Conservation (phyloP, 1,140 invertebrate species). For the Arctopsyche grandis region DNA sequence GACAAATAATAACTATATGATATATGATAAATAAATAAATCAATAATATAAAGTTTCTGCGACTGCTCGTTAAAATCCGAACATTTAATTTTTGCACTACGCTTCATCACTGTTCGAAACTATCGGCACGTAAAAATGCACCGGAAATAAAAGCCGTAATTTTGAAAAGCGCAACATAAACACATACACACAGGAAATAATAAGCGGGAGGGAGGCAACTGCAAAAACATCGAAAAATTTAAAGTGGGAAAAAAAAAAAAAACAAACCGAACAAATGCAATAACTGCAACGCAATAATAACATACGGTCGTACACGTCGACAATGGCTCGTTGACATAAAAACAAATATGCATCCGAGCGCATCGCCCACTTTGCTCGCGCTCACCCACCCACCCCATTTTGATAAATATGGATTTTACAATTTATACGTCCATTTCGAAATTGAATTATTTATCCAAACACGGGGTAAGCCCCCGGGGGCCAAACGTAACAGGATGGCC, state of each 20-base stretch:
- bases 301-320: neutral
- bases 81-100: too few species aligned
- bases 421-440: slow-evolving; percentile 56
- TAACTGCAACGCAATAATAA: neutral
- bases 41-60: too few species aligned
- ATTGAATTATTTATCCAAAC: slow-evolving; percentile 57
- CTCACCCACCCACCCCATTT: neutral
- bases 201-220: too few species aligned
- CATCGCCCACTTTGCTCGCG: neutral
- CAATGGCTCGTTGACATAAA: slow-evolving; percentile 47
- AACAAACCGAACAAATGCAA: neutral
- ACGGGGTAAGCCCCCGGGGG: slow-evolving; percentile 44
- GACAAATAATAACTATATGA: too few species aligned
- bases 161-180: too few species aligned
- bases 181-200: too few species aligned
- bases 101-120: too few species aligned
- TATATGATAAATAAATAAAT: too few species aligned
- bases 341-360: slow-evolving; percentile 37
- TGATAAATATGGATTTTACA: slow-evolving; percentile 55
- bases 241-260: slow-evolving; percentile 2
- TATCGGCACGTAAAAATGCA: too few species aligned
- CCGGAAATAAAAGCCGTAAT: too few species aligned
- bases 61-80: too few species aligned
- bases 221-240: neutral
- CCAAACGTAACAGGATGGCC: slow-evolving; percentile 42